Conservation (phyloP, 2,797 vertebrate species). For the Zenarchopterus dispar region DNA sequence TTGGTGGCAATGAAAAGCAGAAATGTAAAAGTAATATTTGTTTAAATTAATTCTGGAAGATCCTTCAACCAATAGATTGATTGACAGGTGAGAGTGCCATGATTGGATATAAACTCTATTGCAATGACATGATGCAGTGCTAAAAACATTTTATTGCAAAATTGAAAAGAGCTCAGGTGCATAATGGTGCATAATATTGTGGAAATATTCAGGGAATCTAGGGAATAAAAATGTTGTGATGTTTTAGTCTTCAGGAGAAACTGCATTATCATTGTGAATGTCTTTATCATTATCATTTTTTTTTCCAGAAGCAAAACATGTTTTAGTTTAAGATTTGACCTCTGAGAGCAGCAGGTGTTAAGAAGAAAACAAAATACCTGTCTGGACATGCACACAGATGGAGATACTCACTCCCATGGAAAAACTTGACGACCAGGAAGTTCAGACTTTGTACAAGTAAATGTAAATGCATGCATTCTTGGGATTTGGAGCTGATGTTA, state of each 20-base stretch:
- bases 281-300: not conserved
- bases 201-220: not conserved
- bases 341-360: conserved; percentile 34
- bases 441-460: conserved; percentile 12
- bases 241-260: not conserved
- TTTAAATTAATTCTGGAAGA: not conserved
- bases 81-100: not conserved
- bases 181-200: too few species aligned
- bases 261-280: not conserved
- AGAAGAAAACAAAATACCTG: conserved; percentile 15
- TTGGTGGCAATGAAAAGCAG: not conserved
- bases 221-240: not conserved
- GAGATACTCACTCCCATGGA: conserved; percentile 2
- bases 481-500: conserved; percentile 40
- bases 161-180: not conserved
- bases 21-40: not conserved
- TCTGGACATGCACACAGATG: conserved; percentile 11
- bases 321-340: conserved; percentile 21
- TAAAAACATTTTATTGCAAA: not conserved
- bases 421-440: conserved; percentile 16
- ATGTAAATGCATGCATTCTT: conserved; percentile 13
- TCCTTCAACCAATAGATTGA: not conserved
- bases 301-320: conserved; percentile 13
- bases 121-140: not conserved
- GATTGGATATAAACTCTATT: not conserved